Evolutionary conservation across 2,888 invertebrate genomes (phyloP).

Genomic region (Seira musarum): DNA sequence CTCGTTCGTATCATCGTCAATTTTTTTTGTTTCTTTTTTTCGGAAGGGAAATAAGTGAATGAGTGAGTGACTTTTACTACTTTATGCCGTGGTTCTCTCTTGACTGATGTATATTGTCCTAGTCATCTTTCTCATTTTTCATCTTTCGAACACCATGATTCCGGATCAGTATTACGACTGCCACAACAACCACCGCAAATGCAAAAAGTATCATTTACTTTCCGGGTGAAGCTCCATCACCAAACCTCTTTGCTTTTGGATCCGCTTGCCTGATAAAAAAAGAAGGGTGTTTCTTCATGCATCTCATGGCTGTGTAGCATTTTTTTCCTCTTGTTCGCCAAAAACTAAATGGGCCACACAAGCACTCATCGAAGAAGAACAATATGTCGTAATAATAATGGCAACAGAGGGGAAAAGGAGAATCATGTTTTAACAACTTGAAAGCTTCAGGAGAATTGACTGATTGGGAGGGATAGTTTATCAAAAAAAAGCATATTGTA

Average conservation of each 20-base stretch:
- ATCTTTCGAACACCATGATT: conserved; percentile 16
- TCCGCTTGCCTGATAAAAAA: conserved; percentile 20
- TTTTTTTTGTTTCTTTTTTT: conserved; percentile 26
- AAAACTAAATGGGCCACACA: conserved; percentile 28
- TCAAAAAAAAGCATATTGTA: conserved; percentile 12
- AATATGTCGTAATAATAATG: conserved; percentile 53
- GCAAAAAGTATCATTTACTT: conserved; percentile 53
- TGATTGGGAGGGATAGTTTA: conserved; percentile 38
- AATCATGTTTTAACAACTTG: conserved; percentile 44
- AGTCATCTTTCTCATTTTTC: conserved; percentile 35
- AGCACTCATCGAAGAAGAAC: conserved; percentile 19
- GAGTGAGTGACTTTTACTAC: conserved; percentile 42
- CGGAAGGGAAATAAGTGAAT: conserved; percentile 38
- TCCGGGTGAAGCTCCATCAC: conserved; percentile 32
- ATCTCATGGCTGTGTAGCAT: neutral
- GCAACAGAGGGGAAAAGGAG: conserved; percentile 27
- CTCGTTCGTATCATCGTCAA: neutral
- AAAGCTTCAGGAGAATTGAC: conserved; percentile 48
- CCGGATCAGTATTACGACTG: neutral
- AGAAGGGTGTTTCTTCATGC: conserved; percentile 3
- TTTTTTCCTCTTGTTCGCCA: neutral
- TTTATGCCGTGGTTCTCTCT: conserved; percentile 20
- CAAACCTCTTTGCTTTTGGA: neutral
- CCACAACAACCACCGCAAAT: conserved; percentile 16
- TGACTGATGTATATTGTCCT: conserved; percentile 49